Percentiles rank a stretch among this genome's conserved stretches.
phyloP scores from a whole-genome alignment of 1,140 invertebrate genomes.

The Drosophila oshimai region DNA sequence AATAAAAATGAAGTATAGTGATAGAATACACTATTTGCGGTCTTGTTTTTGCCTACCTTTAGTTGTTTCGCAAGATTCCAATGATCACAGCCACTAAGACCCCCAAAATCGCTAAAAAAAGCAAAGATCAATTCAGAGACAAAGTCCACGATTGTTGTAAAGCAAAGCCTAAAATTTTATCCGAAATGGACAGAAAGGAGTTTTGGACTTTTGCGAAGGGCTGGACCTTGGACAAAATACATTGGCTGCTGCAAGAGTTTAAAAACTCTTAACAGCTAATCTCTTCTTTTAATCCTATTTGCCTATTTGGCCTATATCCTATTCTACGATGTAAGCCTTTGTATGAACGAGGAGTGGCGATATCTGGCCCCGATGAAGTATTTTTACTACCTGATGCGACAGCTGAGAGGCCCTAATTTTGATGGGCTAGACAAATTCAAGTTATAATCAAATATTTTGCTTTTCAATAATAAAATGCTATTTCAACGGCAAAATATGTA shows the following conservation, averaged over 20 bases:
- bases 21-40: no score
- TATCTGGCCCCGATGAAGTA: slow-evolving; percentile 4
- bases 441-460: not conserved
- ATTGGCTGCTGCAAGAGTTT: not conserved
- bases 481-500: slow-evolving; percentile 32
- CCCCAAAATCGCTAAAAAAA: not conserved
- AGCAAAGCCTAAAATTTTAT: not conserved
- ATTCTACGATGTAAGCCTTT: not conserved
- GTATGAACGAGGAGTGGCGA: slow-evolving; percentile 6
- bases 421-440: not conserved
- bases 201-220: no score
- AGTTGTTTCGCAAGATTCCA: not conserved
- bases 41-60: not conserved
- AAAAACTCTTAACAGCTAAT: not conserved
- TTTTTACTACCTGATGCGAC: slow-evolving; percentile 25
- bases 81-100: not conserved
- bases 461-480: slow-evolving; percentile 18
- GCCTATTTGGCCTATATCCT: slow-evolving; percentile 28
- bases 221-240: not conserved
- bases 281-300: not conserved
- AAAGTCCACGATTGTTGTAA: not conserved
- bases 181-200: not conserved
- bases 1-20: no score
- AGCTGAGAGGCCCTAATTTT: slow-evolving; percentile 25
- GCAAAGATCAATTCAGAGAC: not conserved